phyloP scores from a whole-genome alignment of 2,113 vertebrate species.

The Pithys albifrons region DNA sequence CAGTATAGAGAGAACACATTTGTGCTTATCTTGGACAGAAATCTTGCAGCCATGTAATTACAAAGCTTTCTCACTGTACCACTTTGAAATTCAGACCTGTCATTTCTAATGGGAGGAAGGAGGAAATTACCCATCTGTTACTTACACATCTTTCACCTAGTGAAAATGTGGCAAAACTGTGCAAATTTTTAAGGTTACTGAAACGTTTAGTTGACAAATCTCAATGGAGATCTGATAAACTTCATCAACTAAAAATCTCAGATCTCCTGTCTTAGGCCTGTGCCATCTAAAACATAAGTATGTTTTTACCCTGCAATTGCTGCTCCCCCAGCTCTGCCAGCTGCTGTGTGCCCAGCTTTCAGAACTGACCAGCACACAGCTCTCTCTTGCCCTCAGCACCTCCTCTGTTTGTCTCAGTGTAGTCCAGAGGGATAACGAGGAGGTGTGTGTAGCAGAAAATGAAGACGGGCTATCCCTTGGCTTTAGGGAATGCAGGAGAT shows the following conservation, averaged over 20 bases:
- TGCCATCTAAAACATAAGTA: neutral
- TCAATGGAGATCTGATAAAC: neutral
- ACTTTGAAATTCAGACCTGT: neutral
- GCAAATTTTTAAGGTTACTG: neutral
- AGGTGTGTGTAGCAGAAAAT: neutral
- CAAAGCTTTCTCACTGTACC: neutral
- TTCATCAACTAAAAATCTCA: neutral
- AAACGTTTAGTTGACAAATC: neutral
- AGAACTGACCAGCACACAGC: neutral
- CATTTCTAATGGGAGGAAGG: neutral
- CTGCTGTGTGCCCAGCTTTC: neutral
- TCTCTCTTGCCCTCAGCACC: neutral
- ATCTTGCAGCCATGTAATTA: neutral
- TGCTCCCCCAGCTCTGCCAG: neutral
- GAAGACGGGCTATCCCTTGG: neutral
- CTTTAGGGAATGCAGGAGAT: neutral
- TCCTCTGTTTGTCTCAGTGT: neutral
- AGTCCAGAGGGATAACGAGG: neutral
- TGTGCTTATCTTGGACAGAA: neutral
- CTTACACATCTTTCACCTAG: neutral
- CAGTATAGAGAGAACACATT: neutral
- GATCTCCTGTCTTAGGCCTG: neutral
- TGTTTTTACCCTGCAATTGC: neutral
- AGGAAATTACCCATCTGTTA: neutral
- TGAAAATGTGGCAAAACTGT: neutral